Conservation (phyloP, 2,888 invertebrate genomes). For the Drosophila pseudotakahashii region DNA sequence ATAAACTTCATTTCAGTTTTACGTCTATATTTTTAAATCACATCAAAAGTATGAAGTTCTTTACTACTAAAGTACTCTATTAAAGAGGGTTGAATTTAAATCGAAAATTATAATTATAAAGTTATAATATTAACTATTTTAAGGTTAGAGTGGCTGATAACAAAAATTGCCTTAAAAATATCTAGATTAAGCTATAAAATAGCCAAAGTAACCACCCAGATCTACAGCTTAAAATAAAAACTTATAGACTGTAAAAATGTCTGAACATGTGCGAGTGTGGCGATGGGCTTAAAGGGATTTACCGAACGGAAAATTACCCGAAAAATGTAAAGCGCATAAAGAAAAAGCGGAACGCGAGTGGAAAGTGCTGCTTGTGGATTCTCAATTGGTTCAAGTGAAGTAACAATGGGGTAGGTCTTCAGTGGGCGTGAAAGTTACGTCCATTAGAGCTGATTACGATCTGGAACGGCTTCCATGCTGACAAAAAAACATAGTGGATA, state of each 20-base stretch:
- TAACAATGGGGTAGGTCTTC: slow-evolving; percentile 30
- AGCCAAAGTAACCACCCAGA: neutral
- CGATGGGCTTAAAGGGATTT: slow-evolving; percentile 44
- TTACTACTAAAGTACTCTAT: too few relatives aligned
- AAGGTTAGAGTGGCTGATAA: too few relatives aligned
- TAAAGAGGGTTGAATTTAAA: too few relatives aligned
- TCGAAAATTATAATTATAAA: too few relatives aligned
- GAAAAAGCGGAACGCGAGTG: neutral
- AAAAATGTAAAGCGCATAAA: slow-evolving; percentile 19
- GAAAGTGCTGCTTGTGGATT: slow-evolving; percentile 14
- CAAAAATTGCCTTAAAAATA: too few relatives aligned
- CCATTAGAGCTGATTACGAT: slow-evolving; percentile 28
- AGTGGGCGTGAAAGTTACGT: slow-evolving; percentile 21
- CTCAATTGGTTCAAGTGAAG: slow-evolving; percentile 34
- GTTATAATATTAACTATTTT: too few relatives aligned
- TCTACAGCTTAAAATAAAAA: slow-evolving; percentile 13
- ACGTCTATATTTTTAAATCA: too few relatives aligned
- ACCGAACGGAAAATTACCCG: slow-evolving; percentile 47
- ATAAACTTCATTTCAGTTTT: too few relatives aligned
- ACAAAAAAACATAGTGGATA: slow-evolving; percentile 11
- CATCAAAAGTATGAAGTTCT: too few relatives aligned
- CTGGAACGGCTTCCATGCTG: slow-evolving; percentile 18
- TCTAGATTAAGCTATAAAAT: neutral
- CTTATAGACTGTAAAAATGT: slow-evolving; percentile 11
- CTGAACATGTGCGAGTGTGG: slow-evolving; percentile 17